Percentiles rank a stretch among this genome's conserved stretches.
Evolutionary conservation across 2,113 vertebrate species (phyloP).

Genomic region (Cryptomyrus ogoouensis): DNA sequence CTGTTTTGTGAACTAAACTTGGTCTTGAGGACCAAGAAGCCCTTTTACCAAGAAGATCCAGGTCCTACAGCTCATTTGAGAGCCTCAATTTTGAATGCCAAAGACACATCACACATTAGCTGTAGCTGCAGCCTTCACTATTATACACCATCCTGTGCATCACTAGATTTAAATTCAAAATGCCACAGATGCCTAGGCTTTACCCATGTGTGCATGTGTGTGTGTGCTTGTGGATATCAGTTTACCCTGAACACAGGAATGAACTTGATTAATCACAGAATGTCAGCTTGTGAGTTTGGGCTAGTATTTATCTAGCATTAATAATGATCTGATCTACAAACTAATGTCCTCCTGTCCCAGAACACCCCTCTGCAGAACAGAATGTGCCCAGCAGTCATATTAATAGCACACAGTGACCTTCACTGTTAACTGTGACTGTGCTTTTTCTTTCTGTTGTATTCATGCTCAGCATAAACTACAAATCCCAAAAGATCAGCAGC

Average conservation of each 20-base stretch:
- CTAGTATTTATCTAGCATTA: background rate
- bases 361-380: background rate
- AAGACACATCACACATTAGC: background rate
- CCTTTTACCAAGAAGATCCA: background rate
- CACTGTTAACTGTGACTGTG: background rate
- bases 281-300: background rate
- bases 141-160: background rate
- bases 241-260: background rate
- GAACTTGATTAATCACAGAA: background rate
- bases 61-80: background rate
- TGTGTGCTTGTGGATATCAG: background rate
- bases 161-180: background rate
- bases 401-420: slow-evolving; percentile 16
- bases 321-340: background rate
- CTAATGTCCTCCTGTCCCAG: background rate
- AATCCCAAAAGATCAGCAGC: background rate
- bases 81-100: background rate
- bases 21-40: background rate
- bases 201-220: background rate
- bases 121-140: background rate
- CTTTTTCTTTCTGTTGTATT: slow-evolving; percentile 4
- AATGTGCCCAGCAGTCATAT: background rate
- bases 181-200: background rate
- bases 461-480: slow-evolving; percentile 4
- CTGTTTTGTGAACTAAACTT: background rate